Base-by-base conservation (phyloP, 1,140 invertebrate genomes). In the Ips typographus region DNA sequence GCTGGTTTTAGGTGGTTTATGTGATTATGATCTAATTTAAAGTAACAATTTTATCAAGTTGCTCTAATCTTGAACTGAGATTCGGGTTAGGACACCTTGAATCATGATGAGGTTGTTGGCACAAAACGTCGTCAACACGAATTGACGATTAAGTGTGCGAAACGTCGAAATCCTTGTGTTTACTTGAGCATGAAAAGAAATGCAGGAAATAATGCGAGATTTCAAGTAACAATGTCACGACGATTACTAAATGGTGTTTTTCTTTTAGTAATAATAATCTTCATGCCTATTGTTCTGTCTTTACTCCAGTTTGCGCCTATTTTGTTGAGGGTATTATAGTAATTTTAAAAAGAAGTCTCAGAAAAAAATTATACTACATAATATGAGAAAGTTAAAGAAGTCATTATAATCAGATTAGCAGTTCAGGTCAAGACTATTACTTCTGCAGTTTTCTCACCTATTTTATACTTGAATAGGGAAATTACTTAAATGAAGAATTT, bases 191-290 rank as follows among this genome's bases (percentile, higher is more conserved):
- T 63, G 64, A 65, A 65, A 70, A 70, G 64, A 58, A 70, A 70
- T 70, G 49, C 55, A 65, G 68, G 68, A 70, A 70, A 70, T 70
- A 70, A 70, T 63, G 49, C 37, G 51, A 55, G 55, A 65, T 70
- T 65, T 70, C 62, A 70, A 65, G 68, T 70, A 65, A 62, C 68
- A 70, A 70, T 70, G 68, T 70, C 68, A 70, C 60, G 68, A 22
- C 22, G 22, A 65, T 70, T 65, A 55, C 60, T 7, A 53, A 65
- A 58, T 65, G 60, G 52, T 65, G 51, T 65, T 7, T 61, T 47
- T 5, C 44, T 47, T 47, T n/a, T 22, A 22, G 22, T 22, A 22
- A 22, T 22, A 22, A 22, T 22, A 22, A 22, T 22, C 22, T 22
- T 22, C 22, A 22, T 22, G 22, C 22, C 22, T 22, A 22, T 22